Conservation (phyloP, 2,888 invertebrate genomes). For the Leptinotarsa juncta region DNA sequence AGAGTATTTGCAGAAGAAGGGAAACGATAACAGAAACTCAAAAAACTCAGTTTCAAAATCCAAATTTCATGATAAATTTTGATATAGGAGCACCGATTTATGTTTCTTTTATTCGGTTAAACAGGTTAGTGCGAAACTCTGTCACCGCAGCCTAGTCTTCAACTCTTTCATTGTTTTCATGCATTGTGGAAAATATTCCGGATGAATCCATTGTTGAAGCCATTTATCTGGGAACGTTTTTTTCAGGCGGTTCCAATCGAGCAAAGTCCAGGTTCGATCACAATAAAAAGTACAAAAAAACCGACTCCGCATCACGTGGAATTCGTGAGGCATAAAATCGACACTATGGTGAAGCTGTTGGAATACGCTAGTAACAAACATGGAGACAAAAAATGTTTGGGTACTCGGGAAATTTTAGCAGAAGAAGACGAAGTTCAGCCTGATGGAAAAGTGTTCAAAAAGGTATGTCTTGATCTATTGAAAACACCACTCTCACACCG, state of each 20-base stretch:
- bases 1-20: no score
- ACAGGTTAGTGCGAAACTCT: no score
- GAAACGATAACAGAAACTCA: no score
- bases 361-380: slow-evolving; percentile 80
- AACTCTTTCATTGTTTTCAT: no score
- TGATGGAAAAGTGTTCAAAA: slow-evolving; percentile 93
- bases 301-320: slow-evolving; percentile 77
- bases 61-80: no score
- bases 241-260: slow-evolving; percentile 32
- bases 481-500: no score
- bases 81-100: no score
- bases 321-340: slow-evolving; percentile 78
- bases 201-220: no score
- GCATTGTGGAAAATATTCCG: no score
- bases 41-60: no score
- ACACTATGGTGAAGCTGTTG: slow-evolving; percentile 85
- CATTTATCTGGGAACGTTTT: background rate
- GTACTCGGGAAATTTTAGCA: slow-evolving; percentile 86
- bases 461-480: slow-evolving; percentile 69
- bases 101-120: no score
- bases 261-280: slow-evolving; percentile 63
- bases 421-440: slow-evolving; percentile 94
- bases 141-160: no score
- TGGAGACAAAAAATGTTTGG: slow-evolving; percentile 80
- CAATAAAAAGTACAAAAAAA: slow-evolving; percentile 78